These are phyloP conservation scores for Naja naja DNA, from an alignment of 2,113 vertebrate genomes.

Conservation along the genomic window DNA sequence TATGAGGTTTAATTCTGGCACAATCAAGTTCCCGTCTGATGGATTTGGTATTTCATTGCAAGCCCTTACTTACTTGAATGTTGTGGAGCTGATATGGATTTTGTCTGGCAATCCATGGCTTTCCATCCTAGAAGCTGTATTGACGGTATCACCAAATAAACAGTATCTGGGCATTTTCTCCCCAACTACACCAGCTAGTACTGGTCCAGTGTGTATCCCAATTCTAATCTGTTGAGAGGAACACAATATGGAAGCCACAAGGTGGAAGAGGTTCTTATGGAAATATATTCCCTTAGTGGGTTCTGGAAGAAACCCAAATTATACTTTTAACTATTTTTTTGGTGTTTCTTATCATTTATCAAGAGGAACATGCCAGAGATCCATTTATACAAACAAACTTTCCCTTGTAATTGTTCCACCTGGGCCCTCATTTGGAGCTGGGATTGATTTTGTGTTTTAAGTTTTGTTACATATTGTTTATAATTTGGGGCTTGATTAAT, in stretches of 20 bases:
- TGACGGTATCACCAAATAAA: conserved; percentile 78
- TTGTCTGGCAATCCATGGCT: conserved; percentile 73
- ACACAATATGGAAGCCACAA: neutral
- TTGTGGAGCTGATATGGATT: conserved; percentile 70
- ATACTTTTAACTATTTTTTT: neutral
- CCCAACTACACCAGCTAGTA: conserved; percentile 73
- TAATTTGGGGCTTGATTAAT: neutral
- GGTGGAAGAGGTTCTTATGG: neutral
- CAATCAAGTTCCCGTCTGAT: neutral
- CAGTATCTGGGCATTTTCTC: conserved; percentile 77
- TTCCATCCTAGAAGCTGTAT: conserved; percentile 76
- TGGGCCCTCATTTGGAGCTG: neutral
- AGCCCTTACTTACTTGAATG: conserved; percentile 59
- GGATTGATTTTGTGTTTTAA: neutral
- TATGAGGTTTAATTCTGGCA: neutral
- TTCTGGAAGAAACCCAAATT: neutral
- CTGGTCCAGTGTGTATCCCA: conserved; percentile 72
- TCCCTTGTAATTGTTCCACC: neutral
- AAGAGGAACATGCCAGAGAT: neutral
- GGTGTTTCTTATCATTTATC: neutral
- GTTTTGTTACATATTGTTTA: neutral
- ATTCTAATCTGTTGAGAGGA: conserved; percentile 67
- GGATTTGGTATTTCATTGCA: neutral
- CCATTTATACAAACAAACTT: neutral
- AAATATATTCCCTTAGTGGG: neutral